A percentile compares a stretch with the other conserved stretches of the same genome.
phyloP scores from a whole-genome alignment of 2,797 vertebrate genomes.

The Acomys russatus region DNA sequence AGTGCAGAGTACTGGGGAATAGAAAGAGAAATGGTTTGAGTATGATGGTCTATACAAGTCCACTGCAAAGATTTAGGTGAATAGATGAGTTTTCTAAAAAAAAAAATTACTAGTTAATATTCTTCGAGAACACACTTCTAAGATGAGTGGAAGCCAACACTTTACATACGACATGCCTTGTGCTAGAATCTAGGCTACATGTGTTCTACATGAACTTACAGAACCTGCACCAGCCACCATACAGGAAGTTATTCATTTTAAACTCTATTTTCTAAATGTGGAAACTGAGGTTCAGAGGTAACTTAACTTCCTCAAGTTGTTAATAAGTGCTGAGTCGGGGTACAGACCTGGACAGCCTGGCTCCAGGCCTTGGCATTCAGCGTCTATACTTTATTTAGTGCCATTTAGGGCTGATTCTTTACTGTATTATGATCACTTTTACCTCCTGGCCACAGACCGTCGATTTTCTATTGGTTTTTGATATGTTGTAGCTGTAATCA shows the following conservation, averaged over 20 bases:
- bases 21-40: neutral
- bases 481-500: neutral
- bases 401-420: slow-evolving; percentile 45
- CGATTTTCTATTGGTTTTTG: slow-evolving; percentile 20
- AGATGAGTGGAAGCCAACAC: neutral
- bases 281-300: neutral
- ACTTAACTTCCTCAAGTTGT: neutral
- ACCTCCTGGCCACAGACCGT: neutral
- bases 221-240: neutral
- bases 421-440: neutral
- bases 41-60: neutral
- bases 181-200: neutral
- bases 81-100: neutral
- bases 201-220: neutral
- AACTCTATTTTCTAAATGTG: slow-evolving; percentile 41
- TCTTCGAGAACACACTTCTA: slow-evolving; percentile 23
- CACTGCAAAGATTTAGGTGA: neutral
- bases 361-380: slow-evolving; percentile 1
- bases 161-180: neutral
- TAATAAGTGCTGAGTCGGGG: neutral
- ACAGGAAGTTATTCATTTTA: neutral
- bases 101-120: neutral
- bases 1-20: neutral
- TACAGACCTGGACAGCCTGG: neutral
- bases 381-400: neutral